phyloP scores from a whole-genome alignment of 2,888 invertebrate species.

The Mesoligia furuncula region DNA sequence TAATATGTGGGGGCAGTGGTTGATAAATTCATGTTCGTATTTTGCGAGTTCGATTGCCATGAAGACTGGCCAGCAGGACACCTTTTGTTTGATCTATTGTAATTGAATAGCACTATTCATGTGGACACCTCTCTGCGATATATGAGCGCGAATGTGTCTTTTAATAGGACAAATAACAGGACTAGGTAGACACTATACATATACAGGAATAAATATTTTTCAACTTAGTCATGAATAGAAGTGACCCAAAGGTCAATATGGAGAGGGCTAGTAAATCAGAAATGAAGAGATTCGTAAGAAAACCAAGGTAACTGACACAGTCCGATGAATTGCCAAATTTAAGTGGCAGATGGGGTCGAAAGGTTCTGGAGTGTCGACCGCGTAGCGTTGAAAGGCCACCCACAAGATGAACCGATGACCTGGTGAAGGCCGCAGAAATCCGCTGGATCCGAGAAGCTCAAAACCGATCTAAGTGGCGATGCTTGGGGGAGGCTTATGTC shows the following conservation, averaged over 20 bases:
- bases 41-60: background rate
- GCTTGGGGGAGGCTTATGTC: background rate
- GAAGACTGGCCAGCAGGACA: background rate
- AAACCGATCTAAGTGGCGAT: background rate
- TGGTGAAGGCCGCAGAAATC: background rate
- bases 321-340: too few species aligned
- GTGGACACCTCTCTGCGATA: background rate
- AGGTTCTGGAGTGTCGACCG: background rate
- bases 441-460: background rate
- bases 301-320: too few species aligned
- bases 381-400: background rate
- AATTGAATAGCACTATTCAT: slow-evolving; percentile 3
- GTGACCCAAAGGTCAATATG: too few species aligned
- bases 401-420: background rate
- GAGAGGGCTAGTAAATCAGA: too few species aligned
- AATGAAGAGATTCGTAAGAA: too few species aligned
- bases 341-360: background rate
- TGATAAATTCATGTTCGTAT: background rate
- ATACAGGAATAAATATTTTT: too few species aligned
- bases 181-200: background rate
- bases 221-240: too few species aligned
- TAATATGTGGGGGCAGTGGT: too few species aligned
- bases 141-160: background rate
- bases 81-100: background rate
- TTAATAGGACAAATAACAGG: background rate